Conservation (phyloP, 2,888 invertebrate genomes). For the Monopis laevigella region DNA sequence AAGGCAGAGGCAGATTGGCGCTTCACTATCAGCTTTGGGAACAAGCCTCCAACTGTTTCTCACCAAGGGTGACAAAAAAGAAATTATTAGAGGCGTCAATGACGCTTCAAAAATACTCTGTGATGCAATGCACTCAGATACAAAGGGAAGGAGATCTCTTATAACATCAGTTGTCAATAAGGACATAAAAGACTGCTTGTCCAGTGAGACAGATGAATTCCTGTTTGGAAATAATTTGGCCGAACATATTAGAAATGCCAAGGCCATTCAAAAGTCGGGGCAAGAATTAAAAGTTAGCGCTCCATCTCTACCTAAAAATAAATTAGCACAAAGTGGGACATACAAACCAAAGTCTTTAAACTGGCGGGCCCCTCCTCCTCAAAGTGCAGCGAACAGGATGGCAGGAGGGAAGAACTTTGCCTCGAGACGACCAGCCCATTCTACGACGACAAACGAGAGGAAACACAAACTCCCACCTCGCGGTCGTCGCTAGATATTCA, state of each 20-base stretch:
- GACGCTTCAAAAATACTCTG: constrained; percentile 9
- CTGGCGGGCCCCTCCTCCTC: constrained; percentile 6
- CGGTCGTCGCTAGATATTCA: neutral
- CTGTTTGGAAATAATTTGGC: constrained; percentile 3
- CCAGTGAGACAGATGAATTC: neutral
- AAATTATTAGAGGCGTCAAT: constrained; percentile 1
- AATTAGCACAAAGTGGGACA: neutral
- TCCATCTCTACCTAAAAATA: neutral
- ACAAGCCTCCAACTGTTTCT: neutral
- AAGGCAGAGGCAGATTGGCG: constrained; percentile 2
- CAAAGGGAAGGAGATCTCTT: constrained; percentile 3
- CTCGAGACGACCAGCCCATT: neutral
- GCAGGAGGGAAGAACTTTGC: neutral
- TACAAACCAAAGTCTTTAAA: constrained; percentile 1
- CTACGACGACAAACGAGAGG: neutral
- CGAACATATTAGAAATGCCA: neutral
- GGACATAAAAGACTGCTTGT: neutral
- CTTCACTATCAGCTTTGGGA: constrained; percentile 1
- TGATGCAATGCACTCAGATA: neutral
- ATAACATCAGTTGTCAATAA: constrained; percentile 2
- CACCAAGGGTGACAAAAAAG: constrained; percentile 7
- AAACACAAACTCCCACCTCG: neutral
- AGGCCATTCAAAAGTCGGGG: neutral
- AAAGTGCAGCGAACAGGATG: neutral
- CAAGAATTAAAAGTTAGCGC: neutral